A percentile compares a stretch with the other conserved stretches of the same genome.
phyloP scores from a whole-genome alignment of 2,797 vertebrate genomes.

The Enteromius unitaeniatus region DNA sequence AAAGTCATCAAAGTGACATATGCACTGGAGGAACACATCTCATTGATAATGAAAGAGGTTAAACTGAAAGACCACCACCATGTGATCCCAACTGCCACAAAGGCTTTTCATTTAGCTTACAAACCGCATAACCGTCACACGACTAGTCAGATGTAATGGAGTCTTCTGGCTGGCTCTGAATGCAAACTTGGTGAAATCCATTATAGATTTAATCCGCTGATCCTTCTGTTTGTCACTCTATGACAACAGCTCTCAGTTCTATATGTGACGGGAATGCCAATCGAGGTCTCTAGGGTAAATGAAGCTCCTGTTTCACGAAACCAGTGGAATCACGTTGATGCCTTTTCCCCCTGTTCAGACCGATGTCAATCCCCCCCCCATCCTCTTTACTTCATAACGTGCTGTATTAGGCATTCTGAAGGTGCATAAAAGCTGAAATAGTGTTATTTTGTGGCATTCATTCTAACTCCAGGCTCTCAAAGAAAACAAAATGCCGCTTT shows the following conservation, averaged over 20 bases:
- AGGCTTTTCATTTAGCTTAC: conserved; percentile 5
- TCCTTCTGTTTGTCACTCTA: conserved; percentile 39
- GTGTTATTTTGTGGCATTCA: conserved; percentile 61
- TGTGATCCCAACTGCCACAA: not conserved
- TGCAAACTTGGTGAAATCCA: conserved; percentile 33
- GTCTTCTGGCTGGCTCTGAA: conserved; percentile 3
- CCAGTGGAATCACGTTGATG: not conserved
- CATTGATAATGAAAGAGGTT: conserved; percentile 35
- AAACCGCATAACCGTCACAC: conserved; percentile 3
- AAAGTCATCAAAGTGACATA: not conserved
- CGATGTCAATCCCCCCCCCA: not conserved
- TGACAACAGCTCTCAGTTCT: conserved; percentile 4
- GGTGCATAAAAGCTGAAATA: conserved; percentile 22
- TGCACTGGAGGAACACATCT: conserved; percentile 1
- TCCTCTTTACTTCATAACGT: conserved; percentile 4
- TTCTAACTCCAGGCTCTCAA: conserved; percentile 44
- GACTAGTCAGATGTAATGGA: conserved; percentile 3
- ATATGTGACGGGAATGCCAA: conserved; percentile 38
- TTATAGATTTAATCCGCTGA: conserved; percentile 40
- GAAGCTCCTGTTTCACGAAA: conserved; percentile 5
- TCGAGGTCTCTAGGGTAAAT: conserved; percentile 6
- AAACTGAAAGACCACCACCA: not conserved
- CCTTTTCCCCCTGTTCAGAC: not conserved
- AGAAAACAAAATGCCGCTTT: conserved; percentile 46
- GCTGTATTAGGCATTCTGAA: conserved; percentile 40